Evolutionary conservation across 2,888 invertebrate genomes (phyloP), one percentile per base, ranked within the genome.

Genomic region (Leucozona laternaria): DNA sequence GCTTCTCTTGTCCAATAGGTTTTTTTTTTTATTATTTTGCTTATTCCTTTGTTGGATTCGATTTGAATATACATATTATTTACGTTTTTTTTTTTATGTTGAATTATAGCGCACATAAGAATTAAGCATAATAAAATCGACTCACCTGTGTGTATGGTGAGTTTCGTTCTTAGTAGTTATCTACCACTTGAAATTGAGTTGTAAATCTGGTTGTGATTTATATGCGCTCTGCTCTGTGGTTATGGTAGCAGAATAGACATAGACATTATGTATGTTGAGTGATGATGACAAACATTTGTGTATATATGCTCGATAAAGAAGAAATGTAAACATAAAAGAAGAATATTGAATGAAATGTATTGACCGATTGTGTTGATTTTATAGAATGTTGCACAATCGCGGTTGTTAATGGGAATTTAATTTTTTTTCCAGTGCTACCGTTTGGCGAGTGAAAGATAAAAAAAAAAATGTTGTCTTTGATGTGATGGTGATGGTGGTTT

Each of bases 51-150:
- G 43, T 77, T 60, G 15, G 31, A 66, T 77, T 80, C 45, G 45
- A 43, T 57, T 73, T 77, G 25, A 50, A 62, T 83, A 79, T n/a
- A n/a, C n/a, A n/a, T 72, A 77, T 77, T 81, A 58, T 50, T 62
- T 80, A 62, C 71, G 58, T 53, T 58, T 53, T 71, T 78, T 86
- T 86, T 77, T 77, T 72, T 80, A 73, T 78, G 71, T 86, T 71
- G 58, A 66, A 73, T 70, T 66, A 60, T 76, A 31, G 62, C 62
- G 34, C 55, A 85, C 20, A 22, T 22, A 22, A 40, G 15, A 13
- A 22, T 40, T 40, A 58, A 60, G 20, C 53, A 66, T 68, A 57
- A 55, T 43, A 25, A 62, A 60, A 50, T 37, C 37, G 17, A 66
- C 70, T 70, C 73, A 85, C 77, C 80, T 85, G 76, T 77, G 53